phyloP scores from a whole-genome alignment of 2,113 vertebrate genomes.

The Pipra filicauda region DNA sequence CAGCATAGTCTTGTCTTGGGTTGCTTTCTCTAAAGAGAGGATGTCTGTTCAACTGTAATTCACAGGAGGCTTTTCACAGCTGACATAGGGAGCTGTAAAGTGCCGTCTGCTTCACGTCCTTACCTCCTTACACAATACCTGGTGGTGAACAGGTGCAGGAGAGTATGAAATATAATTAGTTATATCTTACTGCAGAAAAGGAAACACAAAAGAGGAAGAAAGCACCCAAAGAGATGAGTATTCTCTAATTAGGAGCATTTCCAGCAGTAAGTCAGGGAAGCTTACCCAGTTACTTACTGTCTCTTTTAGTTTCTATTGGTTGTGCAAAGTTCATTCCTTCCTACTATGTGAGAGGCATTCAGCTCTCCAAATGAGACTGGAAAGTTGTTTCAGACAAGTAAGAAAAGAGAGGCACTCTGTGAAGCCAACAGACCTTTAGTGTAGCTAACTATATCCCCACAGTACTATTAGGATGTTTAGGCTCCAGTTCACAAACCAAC shows the following conservation, averaged over 20 bases:
- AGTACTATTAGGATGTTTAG: not conserved
- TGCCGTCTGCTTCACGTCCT: not conserved
- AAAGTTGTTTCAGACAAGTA: not conserved
- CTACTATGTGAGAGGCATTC: not conserved
- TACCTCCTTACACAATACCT: not conserved
- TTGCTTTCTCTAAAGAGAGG: not conserved
- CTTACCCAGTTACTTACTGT: not conserved
- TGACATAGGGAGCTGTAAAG: not conserved
- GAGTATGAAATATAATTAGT: not conserved
- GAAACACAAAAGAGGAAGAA: not conserved
- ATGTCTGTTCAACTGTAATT: not conserved
- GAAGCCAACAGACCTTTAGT: not conserved
- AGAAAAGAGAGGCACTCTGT: not conserved
- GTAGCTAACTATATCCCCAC: not conserved
- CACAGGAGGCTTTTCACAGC: not conserved
- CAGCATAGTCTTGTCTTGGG: not conserved
- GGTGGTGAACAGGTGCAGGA: not conserved
- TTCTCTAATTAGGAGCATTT: not conserved
- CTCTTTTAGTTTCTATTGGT: not conserved
- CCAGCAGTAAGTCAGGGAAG: not conserved
- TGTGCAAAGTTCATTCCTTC: not conserved
- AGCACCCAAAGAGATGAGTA: not conserved
- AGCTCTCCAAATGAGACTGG: not conserved
- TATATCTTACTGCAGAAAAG: not conserved
- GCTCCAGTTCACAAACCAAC: not conserved